Evolutionary conservation across 2,888 invertebrate genomes (phyloP).

Genomic region (Eumacrocentrus americanus): DNA sequence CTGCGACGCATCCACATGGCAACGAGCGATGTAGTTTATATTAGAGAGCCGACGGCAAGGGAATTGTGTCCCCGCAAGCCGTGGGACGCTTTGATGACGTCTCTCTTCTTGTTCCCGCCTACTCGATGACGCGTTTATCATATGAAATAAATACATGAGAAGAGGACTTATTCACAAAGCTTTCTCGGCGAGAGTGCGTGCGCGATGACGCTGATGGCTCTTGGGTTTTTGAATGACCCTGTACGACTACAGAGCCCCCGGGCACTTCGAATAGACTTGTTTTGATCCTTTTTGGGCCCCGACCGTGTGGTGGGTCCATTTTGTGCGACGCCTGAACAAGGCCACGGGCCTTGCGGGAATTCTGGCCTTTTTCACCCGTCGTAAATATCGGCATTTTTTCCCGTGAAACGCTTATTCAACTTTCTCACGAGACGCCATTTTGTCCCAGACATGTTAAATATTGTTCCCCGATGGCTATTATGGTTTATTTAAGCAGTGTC

Average conservation of each 20-base stretch:
- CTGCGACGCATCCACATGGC: background rate
- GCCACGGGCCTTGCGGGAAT: too few relatives aligned
- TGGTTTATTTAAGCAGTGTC: too few relatives aligned
- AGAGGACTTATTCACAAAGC: background rate
- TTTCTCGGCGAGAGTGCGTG: too few relatives aligned
- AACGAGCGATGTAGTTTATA: background rate
- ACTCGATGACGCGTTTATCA: slow-evolving; percentile 11
- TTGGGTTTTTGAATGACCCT: slow-evolving; percentile 34
- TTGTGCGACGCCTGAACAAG: background rate
- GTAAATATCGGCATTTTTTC: background rate
- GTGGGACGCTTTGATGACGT: background rate
- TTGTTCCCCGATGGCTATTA: too few relatives aligned
- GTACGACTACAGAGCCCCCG: slow-evolving; percentile 16
- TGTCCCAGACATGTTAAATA: too few relatives aligned
- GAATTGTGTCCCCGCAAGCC: background rate
- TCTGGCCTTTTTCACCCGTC: background rate
- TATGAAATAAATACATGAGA: too few relatives aligned
- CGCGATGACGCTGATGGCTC: too few relatives aligned
- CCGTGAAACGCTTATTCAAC: background rate
- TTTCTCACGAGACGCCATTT: background rate
- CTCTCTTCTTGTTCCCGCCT: slow-evolving; percentile 14
- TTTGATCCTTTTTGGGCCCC: slow-evolving; percentile 40
- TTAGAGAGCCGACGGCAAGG: background rate
- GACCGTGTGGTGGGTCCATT: background rate
- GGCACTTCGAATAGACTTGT: slow-evolving; percentile 32